Base-by-base conservation (phyloP, 2,797 vertebrate species). In the Phoebastria nigripes region DNA sequence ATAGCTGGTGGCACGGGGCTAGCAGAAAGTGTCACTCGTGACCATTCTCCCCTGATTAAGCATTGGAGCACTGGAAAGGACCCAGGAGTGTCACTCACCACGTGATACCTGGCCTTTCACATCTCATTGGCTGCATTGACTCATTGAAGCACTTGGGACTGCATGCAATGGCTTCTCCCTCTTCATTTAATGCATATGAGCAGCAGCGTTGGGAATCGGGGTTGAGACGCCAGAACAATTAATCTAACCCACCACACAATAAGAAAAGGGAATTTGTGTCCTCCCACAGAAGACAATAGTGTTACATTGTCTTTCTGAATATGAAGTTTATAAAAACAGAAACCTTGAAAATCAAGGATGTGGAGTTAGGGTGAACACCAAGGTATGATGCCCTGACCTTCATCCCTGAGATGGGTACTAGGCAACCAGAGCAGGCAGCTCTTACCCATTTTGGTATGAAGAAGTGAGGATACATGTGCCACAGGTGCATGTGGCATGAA, bases 61-160 rank as follows among this genome's bases (percentile, higher is more conserved):
- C 0, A 3, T 1, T 5, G 29, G 26, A 85, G 9, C 21, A 4
- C 37, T 44, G 51, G 31, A 58, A 74, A 66, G 31, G 12, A 46
- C 19, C 20, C 59, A 31, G 29, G 26, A 51, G 20, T 22, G 6
- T 59, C 52, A 29, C 14, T 63, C 9, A 14, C 28, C 7, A 3
- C 1, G 4, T 46, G 33, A 8, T 15, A 17, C 12, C 25, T 42
- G 16, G 12, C 9, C 26, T 72, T 76, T 69, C 41, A 17, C 12
- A 9, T 44, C 0, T 0, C 33, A 0, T 4, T 72, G 66, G 19
- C 56, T 79, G 10, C 44, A 37, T 1, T 84, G 35, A 12, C 13
- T 61, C 25, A 4, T 3, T 31, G 47, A 54, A 85, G 33, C 17
- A 13, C 42, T 67, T 31, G 4, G 22, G 22, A 58, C 28, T 72